Evolutionary conservation across 2,888 invertebrate species (phyloP).

Genomic region (Lamproptera curius): DNA sequence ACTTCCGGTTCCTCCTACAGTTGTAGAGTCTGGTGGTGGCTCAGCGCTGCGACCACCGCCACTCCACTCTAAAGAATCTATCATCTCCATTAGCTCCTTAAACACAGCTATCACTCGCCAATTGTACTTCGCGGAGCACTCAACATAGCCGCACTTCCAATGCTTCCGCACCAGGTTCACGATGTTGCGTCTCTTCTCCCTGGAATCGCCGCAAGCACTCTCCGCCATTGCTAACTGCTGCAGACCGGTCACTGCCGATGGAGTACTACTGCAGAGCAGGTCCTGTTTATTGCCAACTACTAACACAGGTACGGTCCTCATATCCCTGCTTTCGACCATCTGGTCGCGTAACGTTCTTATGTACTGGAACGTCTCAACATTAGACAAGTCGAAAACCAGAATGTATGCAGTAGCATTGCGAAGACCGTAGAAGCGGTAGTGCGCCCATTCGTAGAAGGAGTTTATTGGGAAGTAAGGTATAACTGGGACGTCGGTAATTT

Average conservation of each 20-base stretch:
- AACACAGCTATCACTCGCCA: slow-evolving; percentile 92
- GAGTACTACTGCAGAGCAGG: slow-evolving; percentile 77
- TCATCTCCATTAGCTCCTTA: slow-evolving; percentile 88
- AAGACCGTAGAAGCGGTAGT: slow-evolving; percentile 87
- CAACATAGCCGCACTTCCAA: slow-evolving; percentile 96
- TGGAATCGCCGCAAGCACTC: slow-evolving; percentile 68
- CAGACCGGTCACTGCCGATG: slow-evolving; percentile 61
- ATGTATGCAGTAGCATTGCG: slow-evolving; percentile 94
- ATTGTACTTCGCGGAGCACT: slow-evolving; percentile 96
- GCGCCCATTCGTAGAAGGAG: slow-evolving; percentile 95
- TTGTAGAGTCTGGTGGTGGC: slow-evolving; percentile 57
- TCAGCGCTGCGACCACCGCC: slow-evolving; percentile 68
- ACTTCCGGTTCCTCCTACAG: slow-evolving; percentile 54
- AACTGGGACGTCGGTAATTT: slow-evolving; percentile 91
- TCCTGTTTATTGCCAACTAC: slow-evolving; percentile 97
- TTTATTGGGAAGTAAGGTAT: slow-evolving; percentile 94
- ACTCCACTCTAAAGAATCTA: slow-evolving; percentile 82
- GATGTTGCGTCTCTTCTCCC: slow-evolving; percentile 84
- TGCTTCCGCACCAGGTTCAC: slow-evolving; percentile 95
- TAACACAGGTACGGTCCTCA: slow-evolving; percentile 91
- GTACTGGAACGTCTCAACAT: slow-evolving; percentile 94
- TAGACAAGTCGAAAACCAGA: slow-evolving; percentile 94
- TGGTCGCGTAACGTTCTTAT: slow-evolving; percentile 94
- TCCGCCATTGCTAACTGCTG: slow-evolving; percentile 66
- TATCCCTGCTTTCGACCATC: slow-evolving; percentile 94